Evolutionary conservation across 2,113 vertebrate genomes (phyloP).

Genomic region (Oryzias melastigma): DNA sequence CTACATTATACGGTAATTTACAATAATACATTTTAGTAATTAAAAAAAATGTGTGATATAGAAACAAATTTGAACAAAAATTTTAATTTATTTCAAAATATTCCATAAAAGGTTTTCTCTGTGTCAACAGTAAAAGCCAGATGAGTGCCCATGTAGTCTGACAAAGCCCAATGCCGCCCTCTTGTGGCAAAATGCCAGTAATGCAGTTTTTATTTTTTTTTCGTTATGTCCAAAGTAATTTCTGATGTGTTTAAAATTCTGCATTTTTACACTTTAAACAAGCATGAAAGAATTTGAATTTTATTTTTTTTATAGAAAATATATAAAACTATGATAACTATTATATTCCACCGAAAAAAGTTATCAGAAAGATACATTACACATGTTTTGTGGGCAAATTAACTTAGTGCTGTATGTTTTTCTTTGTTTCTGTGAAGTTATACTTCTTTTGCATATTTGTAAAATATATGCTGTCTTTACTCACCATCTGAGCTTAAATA

Average conservation of each 20-base stretch:
- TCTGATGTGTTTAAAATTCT: background rate
- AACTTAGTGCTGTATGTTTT: no score
- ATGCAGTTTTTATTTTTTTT: slow-evolving; percentile 25
- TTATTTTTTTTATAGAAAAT: background rate
- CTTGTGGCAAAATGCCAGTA: slow-evolving; percentile 44
- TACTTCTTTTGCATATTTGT: no score
- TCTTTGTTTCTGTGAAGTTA: no score
- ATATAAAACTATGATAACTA: no score
- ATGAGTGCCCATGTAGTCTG: slow-evolving; percentile 2
- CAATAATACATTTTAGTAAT: background rate
- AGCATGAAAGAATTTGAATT: background rate
- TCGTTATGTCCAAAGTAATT: background rate
- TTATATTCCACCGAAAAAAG: no score
- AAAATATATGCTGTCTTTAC: no score
- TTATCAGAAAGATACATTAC: no score
- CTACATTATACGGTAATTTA: background rate
- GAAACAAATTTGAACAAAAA: no score
- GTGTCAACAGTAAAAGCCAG: background rate
- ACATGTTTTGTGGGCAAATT: no score
- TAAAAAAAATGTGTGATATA: background rate
- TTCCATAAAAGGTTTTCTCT: background rate
- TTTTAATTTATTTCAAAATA: no score
- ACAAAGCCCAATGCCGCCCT: slow-evolving; percentile 58
- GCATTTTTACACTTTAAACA: background rate
- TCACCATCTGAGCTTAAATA: no score